Conservation (phyloP, 2,797 vertebrate species). For the Syngnathus acus region DNA sequence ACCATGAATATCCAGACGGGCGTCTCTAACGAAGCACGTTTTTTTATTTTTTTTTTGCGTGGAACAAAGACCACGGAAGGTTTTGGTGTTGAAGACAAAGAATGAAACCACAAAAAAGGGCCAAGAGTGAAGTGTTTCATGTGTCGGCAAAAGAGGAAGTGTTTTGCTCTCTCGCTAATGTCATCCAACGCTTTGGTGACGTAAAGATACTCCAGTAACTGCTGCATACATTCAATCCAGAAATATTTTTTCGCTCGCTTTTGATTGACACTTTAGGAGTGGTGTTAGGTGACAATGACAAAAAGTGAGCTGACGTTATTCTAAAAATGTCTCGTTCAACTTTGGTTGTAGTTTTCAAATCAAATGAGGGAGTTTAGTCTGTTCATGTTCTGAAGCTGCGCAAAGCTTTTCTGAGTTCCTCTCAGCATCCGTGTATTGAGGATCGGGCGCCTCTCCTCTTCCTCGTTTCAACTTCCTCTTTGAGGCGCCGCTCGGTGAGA, state of each 20-base stretch:
- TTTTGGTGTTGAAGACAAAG: constrained; percentile 4
- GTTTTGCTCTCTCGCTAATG: background rate
- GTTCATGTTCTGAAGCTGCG: background rate
- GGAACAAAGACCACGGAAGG: background rate
- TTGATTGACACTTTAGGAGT: background rate
- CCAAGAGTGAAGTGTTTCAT: background rate
- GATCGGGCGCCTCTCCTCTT: background rate
- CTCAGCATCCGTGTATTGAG: background rate
- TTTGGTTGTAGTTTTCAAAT: too few relatives aligned
- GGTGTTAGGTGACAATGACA: too few relatives aligned
- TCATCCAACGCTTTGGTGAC: background rate
- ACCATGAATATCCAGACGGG: background rate
- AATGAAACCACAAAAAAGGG: background rate
- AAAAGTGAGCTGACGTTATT: too few relatives aligned
- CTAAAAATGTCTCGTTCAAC: too few relatives aligned
- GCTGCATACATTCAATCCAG: background rate
- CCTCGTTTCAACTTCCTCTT: constrained; percentile 6
- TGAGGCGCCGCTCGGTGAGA: background rate
- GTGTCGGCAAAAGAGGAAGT: background rate
- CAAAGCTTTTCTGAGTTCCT: background rate
- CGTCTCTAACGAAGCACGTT: background rate
- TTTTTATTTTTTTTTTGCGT: background rate
- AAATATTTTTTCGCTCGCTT: background rate
- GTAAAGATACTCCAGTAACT: background rate
- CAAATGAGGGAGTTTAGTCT: background rate